Evolutionary conservation across 2,888 invertebrate genomes (phyloP).

Genomic region (Amphipyra tragopoginis): DNA sequence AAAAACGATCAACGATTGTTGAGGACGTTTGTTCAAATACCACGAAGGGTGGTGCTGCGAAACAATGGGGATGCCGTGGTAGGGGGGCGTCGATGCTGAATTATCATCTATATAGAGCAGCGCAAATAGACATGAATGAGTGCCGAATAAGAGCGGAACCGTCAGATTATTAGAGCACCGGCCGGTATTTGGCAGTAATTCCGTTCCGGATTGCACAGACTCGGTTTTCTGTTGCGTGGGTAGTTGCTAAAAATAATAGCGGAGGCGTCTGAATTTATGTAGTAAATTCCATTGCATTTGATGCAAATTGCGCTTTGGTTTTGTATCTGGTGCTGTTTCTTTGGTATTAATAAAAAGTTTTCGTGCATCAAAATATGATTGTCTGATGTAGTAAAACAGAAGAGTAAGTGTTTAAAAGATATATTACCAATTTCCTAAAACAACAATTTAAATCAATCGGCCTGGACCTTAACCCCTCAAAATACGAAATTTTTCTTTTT

Average conservation of each 20-base stretch:
- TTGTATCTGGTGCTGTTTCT: conserved; percentile 22
- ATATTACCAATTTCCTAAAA: too few species aligned
- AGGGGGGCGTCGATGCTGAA: conserved; percentile 48
- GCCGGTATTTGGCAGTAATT: conserved; percentile 35
- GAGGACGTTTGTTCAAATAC: conserved; percentile 73
- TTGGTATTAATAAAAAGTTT: too few species aligned
- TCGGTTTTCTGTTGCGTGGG: conserved; percentile 28
- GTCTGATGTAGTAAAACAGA: too few species aligned
- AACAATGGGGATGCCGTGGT: conserved; percentile 55
- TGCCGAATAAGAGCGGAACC: conserved; percentile 40
- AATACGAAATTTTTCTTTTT: too few species aligned
- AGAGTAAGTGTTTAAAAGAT: too few species aligned
- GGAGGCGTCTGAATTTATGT: conserved; percentile 38
- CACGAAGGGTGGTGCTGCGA: conserved; percentile 49
- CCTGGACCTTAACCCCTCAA: too few species aligned
- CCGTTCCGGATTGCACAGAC: conserved; percentile 35
- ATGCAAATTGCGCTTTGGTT: conserved; percentile 29
- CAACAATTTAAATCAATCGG: too few species aligned
- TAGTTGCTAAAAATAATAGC: conserved; percentile 18
- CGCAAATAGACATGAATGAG: conserved; percentile 56
- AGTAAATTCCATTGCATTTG: conserved; percentile 43
- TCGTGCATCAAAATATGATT: too few species aligned
- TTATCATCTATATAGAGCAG: conserved; percentile 54
- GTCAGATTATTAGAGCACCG: conserved; percentile 42
- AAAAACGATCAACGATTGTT: conserved; percentile 73